These are phyloP conservation scores for Periparus ater DNA, from an alignment of 2,797 vertebrate genomes.

Conservation along the genomic window DNA sequence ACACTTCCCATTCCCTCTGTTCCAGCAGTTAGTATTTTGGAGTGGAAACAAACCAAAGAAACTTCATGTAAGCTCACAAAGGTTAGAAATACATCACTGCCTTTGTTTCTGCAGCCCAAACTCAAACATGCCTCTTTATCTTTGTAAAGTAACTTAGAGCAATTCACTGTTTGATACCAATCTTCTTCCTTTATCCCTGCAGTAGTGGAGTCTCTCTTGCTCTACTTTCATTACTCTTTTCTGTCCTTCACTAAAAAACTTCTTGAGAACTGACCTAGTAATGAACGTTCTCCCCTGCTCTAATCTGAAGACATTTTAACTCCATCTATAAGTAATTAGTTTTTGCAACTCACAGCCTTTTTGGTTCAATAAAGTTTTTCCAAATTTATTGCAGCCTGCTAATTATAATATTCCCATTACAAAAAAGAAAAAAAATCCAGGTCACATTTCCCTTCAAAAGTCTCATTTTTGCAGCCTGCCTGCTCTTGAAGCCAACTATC, in stretches of 20 bases:
- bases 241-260: not conserved
- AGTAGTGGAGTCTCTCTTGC: not conserved
- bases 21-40: not conserved
- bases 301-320: not conserved
- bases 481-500: not conserved
- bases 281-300: not conserved
- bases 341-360: not conserved
- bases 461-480: not conserved
- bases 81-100: not conserved
- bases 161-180: not conserved
- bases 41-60: not conserved
- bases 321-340: not conserved
- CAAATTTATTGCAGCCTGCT: not conserved
- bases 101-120: not conserved
- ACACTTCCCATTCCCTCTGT: not conserved
- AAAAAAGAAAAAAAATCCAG: not conserved
- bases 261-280: not conserved
- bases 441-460: not conserved
- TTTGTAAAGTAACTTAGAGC: not conserved
- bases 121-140: not conserved
- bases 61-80: not conserved
- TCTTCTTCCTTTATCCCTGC: not conserved
- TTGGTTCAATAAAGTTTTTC: not conserved
- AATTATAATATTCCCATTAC: not conserved
- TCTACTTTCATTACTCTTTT: not conserved